Percentiles rank a stretch among this genome's conserved stretches.
phyloP scores from a whole-genome alignment of 2,113 vertebrate species.

The Lepus timidus region DNA sequence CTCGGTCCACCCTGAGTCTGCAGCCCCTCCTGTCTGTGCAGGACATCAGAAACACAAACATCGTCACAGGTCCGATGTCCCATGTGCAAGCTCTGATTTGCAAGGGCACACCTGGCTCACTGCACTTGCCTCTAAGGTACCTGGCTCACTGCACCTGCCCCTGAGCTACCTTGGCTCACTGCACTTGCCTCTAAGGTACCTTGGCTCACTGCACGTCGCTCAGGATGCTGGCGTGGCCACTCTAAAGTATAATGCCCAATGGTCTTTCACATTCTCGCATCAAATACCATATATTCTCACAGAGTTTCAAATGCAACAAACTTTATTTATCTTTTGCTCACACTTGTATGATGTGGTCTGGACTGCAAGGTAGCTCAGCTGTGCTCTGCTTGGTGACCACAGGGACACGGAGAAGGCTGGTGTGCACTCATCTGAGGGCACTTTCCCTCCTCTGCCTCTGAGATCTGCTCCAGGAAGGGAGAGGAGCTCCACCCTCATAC shows the following conservation, averaged over 20 bases:
- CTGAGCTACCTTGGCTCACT: too few relatives aligned
- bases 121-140: neutral
- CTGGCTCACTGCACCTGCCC: too few relatives aligned
- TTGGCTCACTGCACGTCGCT: neutral
- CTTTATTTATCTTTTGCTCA: neutral
- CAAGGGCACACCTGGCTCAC: neutral
- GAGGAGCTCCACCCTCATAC: fast-evolving
- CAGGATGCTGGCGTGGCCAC: fast-evolving
- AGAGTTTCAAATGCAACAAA: neutral
- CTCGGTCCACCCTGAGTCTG: neutral
- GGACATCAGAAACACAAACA: too few relatives aligned
- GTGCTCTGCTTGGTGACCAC: neutral
- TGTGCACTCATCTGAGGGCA: neutral
- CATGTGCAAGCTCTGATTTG: fast-evolving
- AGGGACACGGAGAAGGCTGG: neutral
- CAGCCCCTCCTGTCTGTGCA: neutral
- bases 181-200: too few relatives aligned
- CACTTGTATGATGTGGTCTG: neutral
- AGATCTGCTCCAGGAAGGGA: too few relatives aligned
- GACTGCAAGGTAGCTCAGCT: too few relatives aligned
- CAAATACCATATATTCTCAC: neutral
- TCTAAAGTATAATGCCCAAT: neutral
- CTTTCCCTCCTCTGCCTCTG: too few relatives aligned
- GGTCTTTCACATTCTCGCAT: neutral
- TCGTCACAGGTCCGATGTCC: neutral